Base-by-base conservation (phyloP, 2,797 vertebrate genomes). In the Fistularia tabacaria region DNA sequence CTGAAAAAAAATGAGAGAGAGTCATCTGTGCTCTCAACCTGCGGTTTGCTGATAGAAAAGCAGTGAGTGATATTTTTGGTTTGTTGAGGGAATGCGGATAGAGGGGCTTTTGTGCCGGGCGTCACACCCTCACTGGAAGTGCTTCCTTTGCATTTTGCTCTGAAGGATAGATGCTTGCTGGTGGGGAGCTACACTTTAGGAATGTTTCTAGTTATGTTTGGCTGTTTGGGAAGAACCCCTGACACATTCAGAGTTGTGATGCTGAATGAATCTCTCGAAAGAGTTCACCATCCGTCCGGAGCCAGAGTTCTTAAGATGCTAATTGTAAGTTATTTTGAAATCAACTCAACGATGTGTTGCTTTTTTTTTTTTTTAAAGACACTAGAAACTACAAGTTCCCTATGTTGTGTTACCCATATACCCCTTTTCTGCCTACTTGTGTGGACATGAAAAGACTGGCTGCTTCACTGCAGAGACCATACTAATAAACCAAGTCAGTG, bases 61-160 rank as follows among this genome's bases (percentile, higher is more conserved):
- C 69, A 74, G 57, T 73, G 75, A 82, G 74, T 72, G 76, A 80
- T 79, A 67, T 88, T 79, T 76, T 55, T 79, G 73, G 56, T 76
- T 3, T 59, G 63, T 79, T 69, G 57, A 39, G 13, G 57, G 49
- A 49, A 38, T 14, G 53, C 49, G 57, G 37, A 90, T 72, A 87
- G 81, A 86, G 70, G 59, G 47, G 55, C 79, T 82, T 87, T 91
- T 89, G 86, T 89, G 46, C 64, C 11, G n/a, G 51, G 54, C 6
- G 72, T 69, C 74, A 77, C 76, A 75, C 80, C 84, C 79, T 79
- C 61, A 72, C 54, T 40, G 74, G 82, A 87, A 85, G 80, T 77
- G 64, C 77, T 81, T 60, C 67, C 66, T 86, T 69, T 75, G 76
- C 65, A 2, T 66, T 75, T 49, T 59, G 62, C 64, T 57, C 67